Evolutionary conservation across 2,113 vertebrate species (phyloP).

Genomic region (Lathamus discolor): DNA sequence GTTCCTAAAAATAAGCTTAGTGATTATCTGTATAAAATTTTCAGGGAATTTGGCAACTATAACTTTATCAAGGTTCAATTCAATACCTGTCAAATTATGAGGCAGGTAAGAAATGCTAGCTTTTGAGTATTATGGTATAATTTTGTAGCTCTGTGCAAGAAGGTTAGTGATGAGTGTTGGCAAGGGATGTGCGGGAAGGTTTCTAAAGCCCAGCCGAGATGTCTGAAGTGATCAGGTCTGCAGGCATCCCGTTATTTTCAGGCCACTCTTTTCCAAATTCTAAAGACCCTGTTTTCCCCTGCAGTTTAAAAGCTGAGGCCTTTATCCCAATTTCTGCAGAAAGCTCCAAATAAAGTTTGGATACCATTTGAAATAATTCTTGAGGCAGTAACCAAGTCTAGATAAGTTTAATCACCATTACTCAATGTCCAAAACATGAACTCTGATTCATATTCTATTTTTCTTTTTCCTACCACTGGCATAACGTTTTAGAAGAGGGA

Average conservation of each 20-base stretch:
- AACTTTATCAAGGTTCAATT: background rate
- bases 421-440: background rate
- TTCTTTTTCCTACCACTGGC: background rate
- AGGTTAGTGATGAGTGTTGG: background rate
- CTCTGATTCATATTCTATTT: constrained; percentile 1
- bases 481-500: constrained; percentile 24
- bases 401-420: constrained; percentile 9
- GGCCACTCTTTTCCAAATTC: background rate
- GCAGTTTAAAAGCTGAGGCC: background rate
- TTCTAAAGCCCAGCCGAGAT: background rate
- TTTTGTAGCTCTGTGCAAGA: background rate
- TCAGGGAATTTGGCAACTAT: background rate
- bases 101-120: background rate
- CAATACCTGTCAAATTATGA: background rate
- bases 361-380: constrained; percentile 7
- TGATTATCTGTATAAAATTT: background rate
- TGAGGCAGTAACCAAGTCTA: background rate
- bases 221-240: background rate
- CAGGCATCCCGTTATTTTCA: background rate
- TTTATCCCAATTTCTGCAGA: background rate
- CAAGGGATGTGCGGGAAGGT: background rate
- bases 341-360: background rate
- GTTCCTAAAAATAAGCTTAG: background rate
- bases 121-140: background rate
- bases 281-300: background rate